Conservation (phyloP, 2,113 vertebrate species). For the Daubentonia madagascariensis region DNA sequence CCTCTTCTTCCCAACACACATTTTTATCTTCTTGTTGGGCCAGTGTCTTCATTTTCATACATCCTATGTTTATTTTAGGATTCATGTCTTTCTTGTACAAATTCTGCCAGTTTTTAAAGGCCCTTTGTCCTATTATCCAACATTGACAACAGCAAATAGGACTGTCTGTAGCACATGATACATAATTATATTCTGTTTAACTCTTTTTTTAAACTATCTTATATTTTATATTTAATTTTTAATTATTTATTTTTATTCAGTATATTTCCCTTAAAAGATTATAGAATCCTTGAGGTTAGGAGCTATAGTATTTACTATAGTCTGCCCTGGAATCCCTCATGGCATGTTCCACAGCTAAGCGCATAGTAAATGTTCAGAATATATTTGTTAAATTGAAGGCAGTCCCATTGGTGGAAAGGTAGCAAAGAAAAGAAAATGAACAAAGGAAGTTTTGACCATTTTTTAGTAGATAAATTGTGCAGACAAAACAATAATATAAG, state of each 20-base stretch:
- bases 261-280: not conserved
- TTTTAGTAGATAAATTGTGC: not conserved
- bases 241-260: not conserved
- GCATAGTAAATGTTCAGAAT: not conserved
- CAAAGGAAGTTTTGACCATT: not conserved
- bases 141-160: not conserved
- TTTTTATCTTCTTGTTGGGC: not conserved
- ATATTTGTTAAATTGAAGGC: not conserved
- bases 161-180: not conserved
- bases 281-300: not conserved
- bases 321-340: not conserved
- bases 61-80: not conserved
- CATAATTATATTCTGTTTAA: not conserved
- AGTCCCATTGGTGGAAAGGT: not conserved
- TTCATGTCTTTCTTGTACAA: not conserved
- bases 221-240: not conserved
- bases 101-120: not conserved
- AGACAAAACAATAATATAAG: not conserved
- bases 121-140: not conserved
- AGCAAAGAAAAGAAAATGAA: not conserved
- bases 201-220: not conserved
- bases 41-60: not conserved
- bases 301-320: not conserved
- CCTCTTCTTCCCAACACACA: not conserved
- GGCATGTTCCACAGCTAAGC: not conserved